Conservation (phyloP, 2,888 invertebrate genomes). For the Eilema depressum region DNA sequence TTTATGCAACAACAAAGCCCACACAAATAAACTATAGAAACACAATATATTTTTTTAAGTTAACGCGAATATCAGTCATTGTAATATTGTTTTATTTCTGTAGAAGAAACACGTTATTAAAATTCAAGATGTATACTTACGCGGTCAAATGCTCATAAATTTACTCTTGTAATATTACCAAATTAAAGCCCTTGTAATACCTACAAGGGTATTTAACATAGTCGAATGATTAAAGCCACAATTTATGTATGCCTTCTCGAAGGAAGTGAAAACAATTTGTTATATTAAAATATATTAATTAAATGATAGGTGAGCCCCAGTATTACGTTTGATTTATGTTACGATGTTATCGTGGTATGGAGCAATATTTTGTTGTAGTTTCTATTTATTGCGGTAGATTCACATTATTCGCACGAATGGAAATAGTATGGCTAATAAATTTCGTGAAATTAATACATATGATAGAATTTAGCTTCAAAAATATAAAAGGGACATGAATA, state of each 20-base stretch:
- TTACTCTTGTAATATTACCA: conserved; percentile 60
- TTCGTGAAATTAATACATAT: not conserved
- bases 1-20: not conserved
- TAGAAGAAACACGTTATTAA: not conserved
- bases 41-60: too few relatives aligned
- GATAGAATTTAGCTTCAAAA: not conserved
- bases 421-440: conserved; percentile 2
- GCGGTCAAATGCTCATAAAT: conserved; percentile 61
- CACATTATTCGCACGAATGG: conserved; percentile 3
- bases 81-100: too few relatives aligned
- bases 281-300: conserved; percentile 61
- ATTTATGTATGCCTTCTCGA: conserved; percentile 66
- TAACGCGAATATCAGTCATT: too few relatives aligned
- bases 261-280: conserved; percentile 66
- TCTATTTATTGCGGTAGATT: conserved; percentile 13
- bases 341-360: conserved; percentile 33
- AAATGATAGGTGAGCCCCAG: conserved; percentile 48
- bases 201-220: conserved; percentile 60
- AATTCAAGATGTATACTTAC: not conserved
- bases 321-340: conserved; percentile 47
- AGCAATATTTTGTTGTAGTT: conserved; percentile 17
- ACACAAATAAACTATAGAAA: not conserved
- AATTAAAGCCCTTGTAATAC: conserved; percentile 61
- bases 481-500: not conserved
- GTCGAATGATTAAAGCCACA: conserved; percentile 66